These are phyloP conservation scores for Drosophila obscura DNA, from an alignment of 1,140 invertebrate species.

Conservation along the genomic window DNA sequence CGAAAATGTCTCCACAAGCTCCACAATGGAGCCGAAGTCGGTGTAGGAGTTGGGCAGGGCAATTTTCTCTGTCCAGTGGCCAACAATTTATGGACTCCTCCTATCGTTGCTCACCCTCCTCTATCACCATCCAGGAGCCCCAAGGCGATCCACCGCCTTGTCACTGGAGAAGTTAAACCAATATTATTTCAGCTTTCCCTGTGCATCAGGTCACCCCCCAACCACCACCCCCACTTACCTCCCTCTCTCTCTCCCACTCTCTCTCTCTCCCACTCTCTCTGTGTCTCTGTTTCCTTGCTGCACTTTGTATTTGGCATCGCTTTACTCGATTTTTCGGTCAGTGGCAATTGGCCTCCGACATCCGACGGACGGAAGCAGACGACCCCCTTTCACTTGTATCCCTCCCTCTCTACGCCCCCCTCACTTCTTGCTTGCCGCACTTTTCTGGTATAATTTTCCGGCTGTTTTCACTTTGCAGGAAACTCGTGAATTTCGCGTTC, in stretches of 20 bases:
- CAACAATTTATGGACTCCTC: too few relatives aligned
- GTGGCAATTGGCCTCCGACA: conserved; percentile 69
- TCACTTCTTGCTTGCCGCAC: background rate
- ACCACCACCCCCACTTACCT: background rate
- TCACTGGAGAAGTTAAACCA: conserved; percentile 66
- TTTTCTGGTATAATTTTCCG: conserved; percentile 68
- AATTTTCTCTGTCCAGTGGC: too few relatives aligned
- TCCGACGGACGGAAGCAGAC: conserved; percentile 40
- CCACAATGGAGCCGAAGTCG: too few relatives aligned
- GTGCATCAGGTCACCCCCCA: background rate
- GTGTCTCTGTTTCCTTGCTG: conserved; percentile 14
- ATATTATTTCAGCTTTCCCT: conserved; percentile 59
- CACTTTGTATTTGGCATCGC: conserved; percentile 65
- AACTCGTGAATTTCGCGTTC: conserved; percentile 65
- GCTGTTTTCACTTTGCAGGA: conserved; percentile 71
- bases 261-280: background rate
- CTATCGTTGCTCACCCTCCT: background rate
- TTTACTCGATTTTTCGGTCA: conserved; percentile 73
- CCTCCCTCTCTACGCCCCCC: background rate
- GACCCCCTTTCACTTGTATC: background rate
- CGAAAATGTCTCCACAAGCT: too few relatives aligned
- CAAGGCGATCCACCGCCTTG: conserved; percentile 1
- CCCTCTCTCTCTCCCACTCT: background rate
- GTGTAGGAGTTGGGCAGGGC: too few relatives aligned
- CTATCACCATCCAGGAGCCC: too few relatives aligned